Evolutionary conservation across 2,113 vertebrate species (phyloP).

Genomic region (Sylvilagus bachmani): DNA sequence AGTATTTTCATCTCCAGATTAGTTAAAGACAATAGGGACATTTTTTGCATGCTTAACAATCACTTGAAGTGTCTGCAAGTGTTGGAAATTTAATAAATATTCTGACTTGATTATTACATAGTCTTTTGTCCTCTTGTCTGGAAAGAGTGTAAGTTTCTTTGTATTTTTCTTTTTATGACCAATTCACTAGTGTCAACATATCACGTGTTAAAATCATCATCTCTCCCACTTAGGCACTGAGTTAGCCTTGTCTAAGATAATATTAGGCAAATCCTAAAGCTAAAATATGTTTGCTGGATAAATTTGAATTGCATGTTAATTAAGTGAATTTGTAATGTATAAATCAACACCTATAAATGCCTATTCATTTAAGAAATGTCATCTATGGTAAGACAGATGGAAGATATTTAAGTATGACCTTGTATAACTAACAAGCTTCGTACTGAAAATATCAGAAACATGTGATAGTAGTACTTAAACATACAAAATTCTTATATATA

Average conservation of each 20-base stretch:
- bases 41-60: neutral
- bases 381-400: constrained; percentile 1
- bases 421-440: neutral
- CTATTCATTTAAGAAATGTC: constrained; percentile 49
- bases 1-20: neutral
- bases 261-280: neutral
- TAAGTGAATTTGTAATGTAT: neutral
- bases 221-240: neutral
- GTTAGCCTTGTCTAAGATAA: neutral
- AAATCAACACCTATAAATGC: constrained; percentile 18
- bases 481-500: neutral
- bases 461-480: neutral
- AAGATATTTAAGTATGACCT: constrained; percentile 41
- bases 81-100: neutral
- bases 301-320: constrained; percentile 43
- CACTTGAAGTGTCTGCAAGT: neutral
- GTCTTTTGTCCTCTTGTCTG: neutral
- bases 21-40: neutral
- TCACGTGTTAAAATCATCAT: neutral
- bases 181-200: neutral
- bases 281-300: neutral
- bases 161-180: neutral
- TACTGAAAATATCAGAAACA: constrained; percentile 23
- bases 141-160: neutral
- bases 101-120: neutral